These are phyloP conservation scores for Elysia chlorotica DNA, from an alignment of 1,140 invertebrate species.

Conservation along the genomic window DNA sequence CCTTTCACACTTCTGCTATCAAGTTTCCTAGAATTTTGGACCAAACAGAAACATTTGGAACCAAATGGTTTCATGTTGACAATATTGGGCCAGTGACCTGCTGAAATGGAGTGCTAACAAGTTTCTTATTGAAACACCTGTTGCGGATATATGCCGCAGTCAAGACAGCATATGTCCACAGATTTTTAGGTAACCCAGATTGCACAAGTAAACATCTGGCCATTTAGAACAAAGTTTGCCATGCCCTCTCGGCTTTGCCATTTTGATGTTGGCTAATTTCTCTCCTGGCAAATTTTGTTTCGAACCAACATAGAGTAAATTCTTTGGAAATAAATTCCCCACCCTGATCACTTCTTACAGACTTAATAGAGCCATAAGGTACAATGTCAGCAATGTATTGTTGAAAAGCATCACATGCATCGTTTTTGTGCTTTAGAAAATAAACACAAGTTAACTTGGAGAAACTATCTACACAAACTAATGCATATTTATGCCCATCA, in stretches of 20 bases:
- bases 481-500: not conserved
- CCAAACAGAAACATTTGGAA: constrained; percentile 8
- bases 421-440: not conserved
- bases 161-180: not conserved
- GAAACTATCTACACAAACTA: not conserved
- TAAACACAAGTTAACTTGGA: not conserved
- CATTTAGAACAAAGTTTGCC: not conserved
- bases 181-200: not conserved
- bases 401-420: not conserved
- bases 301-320: not conserved
- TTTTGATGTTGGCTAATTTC: not conserved
- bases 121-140: not conserved
- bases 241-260: not conserved
- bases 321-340: not conserved
- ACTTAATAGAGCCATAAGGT: not conserved
- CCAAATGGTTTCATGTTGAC: constrained; percentile 19
- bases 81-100: constrained; percentile 7
- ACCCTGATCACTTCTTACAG: not conserved
- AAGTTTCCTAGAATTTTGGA: not conserved
- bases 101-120: constrained; percentile 6
- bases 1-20: constrained; percentile 15
- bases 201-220: not conserved
- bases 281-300: not conserved
- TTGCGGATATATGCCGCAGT: not conserved
- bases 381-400: not conserved